Evolutionary conservation across 2,113 vertebrate species (phyloP).

Genomic region (Hippocampus zosterae): DNA sequence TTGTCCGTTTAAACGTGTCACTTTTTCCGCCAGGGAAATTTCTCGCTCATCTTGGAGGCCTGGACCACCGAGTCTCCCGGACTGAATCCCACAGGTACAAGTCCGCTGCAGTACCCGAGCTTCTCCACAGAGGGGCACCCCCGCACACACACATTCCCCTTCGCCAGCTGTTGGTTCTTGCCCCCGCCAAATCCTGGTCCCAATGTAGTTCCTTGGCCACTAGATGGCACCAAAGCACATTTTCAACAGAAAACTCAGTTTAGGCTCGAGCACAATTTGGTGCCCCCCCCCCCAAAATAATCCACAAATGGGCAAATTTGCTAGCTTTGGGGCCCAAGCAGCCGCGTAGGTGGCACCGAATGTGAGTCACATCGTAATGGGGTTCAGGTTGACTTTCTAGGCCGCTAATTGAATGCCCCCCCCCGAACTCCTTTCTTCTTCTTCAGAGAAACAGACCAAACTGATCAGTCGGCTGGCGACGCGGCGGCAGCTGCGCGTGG

Average conservation of each 20-base stretch:
- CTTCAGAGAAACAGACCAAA: constrained; percentile 73
- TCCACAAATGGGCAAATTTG: too few species aligned
- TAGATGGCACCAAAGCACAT: not conserved
- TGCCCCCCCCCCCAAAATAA: too few species aligned
- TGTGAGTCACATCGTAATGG: too few species aligned
- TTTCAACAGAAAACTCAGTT: too few species aligned
- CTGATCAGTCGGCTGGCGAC: constrained; percentile 79
- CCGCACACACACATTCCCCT: too few species aligned
- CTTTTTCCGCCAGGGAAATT: constrained; percentile 67
- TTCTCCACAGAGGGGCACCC: constrained; percentile 39
- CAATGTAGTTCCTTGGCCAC: not conserved
- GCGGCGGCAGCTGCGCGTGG: constrained; percentile 67
- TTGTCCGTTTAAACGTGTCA: not conserved
- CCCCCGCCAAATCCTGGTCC: too few species aligned
- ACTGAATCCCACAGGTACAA: constrained; percentile 73
- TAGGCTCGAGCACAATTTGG: too few species aligned
- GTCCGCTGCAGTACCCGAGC: not conserved
- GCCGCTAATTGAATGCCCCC: not conserved
- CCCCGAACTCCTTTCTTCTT: too few species aligned
- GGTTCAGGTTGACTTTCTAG: not conserved
- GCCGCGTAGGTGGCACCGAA: too few species aligned
- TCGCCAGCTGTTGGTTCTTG: too few species aligned
- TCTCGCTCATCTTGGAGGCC: constrained; percentile 83
- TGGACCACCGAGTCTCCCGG: constrained; percentile 76
- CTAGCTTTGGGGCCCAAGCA: too few species aligned